Evolutionary conservation across 2,797 vertebrate species (phyloP), one percentile per base, ranked within the genome.

Genomic region (Pelodytes ibericus): DNA sequence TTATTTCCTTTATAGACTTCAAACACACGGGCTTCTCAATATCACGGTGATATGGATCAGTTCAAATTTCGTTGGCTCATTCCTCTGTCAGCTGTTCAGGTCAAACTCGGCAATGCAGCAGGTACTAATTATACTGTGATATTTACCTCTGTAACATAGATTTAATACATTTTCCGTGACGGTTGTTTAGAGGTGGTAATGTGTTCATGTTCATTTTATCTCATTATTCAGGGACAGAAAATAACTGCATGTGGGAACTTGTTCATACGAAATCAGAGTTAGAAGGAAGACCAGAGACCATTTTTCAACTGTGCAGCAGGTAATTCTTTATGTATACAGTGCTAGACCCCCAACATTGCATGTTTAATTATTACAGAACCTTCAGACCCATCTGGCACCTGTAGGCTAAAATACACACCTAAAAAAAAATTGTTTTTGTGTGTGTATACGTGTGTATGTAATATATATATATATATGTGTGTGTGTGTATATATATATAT

Each of bases 51-150:
- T 80, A 80, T 93, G 77, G 97, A 99, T 84, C 92, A 91, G 0
- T 96, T 98, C 82, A 98, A 98, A 85, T 98, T 99, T 85, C 95
- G 96, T 22, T 98, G 96, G 96, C 83, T 99, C 85, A 95, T 99
- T 87, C 98, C 98, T 58, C 89, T 97, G 83, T 97, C 96, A 0
- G 93, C 95, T 0, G 94, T 99, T 86, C 96, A 99, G 81, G 95
- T 99, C 85, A 87, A 96, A 72, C 86, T 98, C 83, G 96, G 95
- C 74, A 99, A 98, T 80, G 86, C 95, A 77, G 94, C 95, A 94
- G 97, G 97, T 99, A 89, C 90, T 7, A 71, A 15, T 33, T 7
- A 15, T n/a, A n/a, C n/a, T n/a, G n/a, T n/a, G n/a, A n/a, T n/a
- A n/a, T n/a, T n/a, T n/a, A n/a, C n/a, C n/a, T n/a, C n/a, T n/a